Percentiles rank a stretch among this genome's conserved stretches.
phyloP scores from a whole-genome alignment of 2,888 invertebrate genomes.

The Neoitamus cyanurus region DNA sequence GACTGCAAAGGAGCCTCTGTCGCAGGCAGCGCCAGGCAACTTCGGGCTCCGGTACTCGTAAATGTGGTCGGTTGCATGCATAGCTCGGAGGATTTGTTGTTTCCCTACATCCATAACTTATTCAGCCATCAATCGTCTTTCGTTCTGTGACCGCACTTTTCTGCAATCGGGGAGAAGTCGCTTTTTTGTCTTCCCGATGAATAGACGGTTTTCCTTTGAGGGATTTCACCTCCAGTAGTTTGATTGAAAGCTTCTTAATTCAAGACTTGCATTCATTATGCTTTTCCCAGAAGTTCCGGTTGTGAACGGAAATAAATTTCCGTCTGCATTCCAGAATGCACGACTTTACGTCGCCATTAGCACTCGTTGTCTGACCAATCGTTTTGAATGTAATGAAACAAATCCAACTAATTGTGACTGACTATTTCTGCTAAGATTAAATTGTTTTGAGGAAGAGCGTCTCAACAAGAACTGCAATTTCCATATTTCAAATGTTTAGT shows the following conservation, averaged over 20 bases:
- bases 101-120: constrained; percentile 1
- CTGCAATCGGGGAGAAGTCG: neutral
- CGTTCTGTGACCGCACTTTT: neutral
- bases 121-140: constrained; percentile 1
- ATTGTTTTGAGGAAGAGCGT: too few relatives aligned
- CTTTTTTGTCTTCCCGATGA: neutral
- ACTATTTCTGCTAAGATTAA: too few relatives aligned
- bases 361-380: too few relatives aligned
- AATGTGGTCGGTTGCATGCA: neutral
- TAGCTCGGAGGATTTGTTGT: neutral
- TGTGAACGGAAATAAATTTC: neutral
- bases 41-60: neutral
- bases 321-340: neutral
- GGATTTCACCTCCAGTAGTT: neutral
- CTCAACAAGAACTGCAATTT: too few relatives aligned
- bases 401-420: too few relatives aligned
- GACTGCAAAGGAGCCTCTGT: neutral
- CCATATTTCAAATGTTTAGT: too few relatives aligned
- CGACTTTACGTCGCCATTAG: neutral
- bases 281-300: neutral
- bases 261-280: neutral
- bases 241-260: neutral
- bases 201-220: neutral
- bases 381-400: too few relatives aligned
- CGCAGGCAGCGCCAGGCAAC: neutral